A percentile compares a stretch with the other conserved stretches of the same genome.
These are phyloP conservation scores for Sprattus sprattus DNA, from an alignment of 2,113 vertebrate genomes.

Conservation along the genomic window DNA sequence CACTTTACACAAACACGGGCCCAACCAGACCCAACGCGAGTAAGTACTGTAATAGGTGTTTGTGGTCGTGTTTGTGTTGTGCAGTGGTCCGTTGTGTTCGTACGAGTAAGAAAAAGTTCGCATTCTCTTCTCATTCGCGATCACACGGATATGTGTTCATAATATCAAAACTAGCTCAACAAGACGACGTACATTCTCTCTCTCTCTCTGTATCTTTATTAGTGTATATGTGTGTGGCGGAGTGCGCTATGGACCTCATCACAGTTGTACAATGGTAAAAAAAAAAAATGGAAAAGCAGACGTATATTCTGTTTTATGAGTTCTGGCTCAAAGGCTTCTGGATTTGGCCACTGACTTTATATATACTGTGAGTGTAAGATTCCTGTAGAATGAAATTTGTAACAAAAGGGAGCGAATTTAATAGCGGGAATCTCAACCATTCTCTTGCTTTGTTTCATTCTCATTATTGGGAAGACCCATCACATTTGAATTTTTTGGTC, in stretches of 20 bases:
- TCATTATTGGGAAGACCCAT: background rate
- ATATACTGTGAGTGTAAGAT: background rate
- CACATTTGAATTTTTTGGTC: too few species aligned
- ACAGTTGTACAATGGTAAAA: background rate
- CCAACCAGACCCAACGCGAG: slow-evolving; percentile 50
- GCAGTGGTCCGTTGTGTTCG: slow-evolving; percentile 34
- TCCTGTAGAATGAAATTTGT: background rate
- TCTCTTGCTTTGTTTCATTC: background rate
- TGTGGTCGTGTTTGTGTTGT: slow-evolving; percentile 41
- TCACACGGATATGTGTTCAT: background rate
- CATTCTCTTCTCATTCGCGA: background rate
- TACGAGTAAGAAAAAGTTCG: background rate
- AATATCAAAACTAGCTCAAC: slow-evolving; percentile 26
- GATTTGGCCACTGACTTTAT: background rate
- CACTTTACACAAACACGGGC: slow-evolving; percentile 47
- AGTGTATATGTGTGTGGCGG: background rate
- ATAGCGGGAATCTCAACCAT: background rate
- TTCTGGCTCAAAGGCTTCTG: background rate
- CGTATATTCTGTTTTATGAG: background rate
- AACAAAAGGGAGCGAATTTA: background rate
- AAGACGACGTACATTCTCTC: background rate
- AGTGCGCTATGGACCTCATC: too few species aligned
- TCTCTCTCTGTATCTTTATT: background rate
- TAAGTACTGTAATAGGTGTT: slow-evolving; percentile 54
- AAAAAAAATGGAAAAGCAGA: background rate